Evolutionary conservation across 2,888 invertebrate species (phyloP).

Genomic region (Phoenoteleia sp.): DNA sequence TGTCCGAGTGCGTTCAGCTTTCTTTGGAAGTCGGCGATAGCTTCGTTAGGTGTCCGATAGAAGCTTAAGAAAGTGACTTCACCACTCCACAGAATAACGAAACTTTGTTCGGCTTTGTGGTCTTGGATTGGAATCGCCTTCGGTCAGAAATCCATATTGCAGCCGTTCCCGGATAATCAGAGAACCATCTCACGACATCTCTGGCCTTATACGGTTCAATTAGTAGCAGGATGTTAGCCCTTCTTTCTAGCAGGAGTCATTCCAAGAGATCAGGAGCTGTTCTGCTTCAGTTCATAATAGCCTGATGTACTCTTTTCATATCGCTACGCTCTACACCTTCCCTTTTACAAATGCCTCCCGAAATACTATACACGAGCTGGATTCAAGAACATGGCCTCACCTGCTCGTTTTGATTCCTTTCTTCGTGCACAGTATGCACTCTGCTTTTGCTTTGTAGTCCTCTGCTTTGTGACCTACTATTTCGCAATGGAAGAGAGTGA

Average conservation of each 20-base stretch:
- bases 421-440: neutral
- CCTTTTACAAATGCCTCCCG: neutral
- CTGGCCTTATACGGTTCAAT: neutral
- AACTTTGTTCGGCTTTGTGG: neutral
- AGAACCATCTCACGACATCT: neutral
- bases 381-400: too few relatives aligned
- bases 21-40: too few relatives aligned
- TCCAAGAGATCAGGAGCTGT: neutral
- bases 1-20: too few relatives aligned
- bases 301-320: neutral
- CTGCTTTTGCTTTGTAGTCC: neutral
- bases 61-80: too few relatives aligned
- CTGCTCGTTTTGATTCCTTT: too few relatives aligned
- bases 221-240: neutral
- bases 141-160: neutral
- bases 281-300: conserved; percentile 29
- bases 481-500: neutral
- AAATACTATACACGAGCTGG: too few relatives aligned
- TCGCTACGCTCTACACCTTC: neutral
- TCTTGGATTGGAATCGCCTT: neutral
- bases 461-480: neutral
- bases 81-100: too few relatives aligned
- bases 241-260: neutral
- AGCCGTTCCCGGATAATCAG: neutral
- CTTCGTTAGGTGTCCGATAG: too few relatives aligned